Conservation (phyloP, 2,888 invertebrate species). For the Ischnura elegans region DNA sequence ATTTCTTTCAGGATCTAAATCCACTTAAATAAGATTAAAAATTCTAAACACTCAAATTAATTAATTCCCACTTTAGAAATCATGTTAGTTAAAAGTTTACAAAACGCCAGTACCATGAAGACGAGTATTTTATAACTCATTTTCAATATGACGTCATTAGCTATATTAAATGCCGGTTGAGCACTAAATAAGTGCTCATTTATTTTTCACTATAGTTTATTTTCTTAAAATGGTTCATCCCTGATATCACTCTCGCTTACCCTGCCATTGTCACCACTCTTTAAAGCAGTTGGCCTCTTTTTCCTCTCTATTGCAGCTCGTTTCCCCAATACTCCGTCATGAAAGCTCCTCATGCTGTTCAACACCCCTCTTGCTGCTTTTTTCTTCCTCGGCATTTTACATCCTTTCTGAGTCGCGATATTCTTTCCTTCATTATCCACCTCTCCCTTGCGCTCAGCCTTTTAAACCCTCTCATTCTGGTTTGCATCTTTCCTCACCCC, state of each 20-base stretch:
- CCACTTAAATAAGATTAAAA: no score
- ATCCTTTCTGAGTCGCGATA: neutral
- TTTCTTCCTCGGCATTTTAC: neutral
- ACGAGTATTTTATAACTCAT: no score
- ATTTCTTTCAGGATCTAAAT: no score
- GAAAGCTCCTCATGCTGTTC: neutral
- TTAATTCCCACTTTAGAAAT: no score
- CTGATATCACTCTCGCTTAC: neutral
- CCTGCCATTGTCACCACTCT: neutral
- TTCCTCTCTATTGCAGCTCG: neutral
- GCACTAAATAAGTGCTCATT: neutral
- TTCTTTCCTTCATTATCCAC: neutral
- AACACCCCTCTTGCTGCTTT: neutral
- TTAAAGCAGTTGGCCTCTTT: slow-evolving; percentile 23
- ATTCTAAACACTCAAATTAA: no score
- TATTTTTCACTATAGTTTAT: neutral
- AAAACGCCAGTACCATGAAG: no score
- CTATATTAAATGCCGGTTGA: no score
- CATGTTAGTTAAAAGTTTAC: no score
- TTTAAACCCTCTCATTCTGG: neutral
- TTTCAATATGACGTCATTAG: no score
- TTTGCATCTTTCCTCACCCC: neutral
- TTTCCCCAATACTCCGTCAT: neutral
- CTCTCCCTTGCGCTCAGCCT: neutral
- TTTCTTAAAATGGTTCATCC: neutral